Conservation (phyloP, 53 echinoderm and acorn worm species). For the Astropecten irregularis region DNA sequence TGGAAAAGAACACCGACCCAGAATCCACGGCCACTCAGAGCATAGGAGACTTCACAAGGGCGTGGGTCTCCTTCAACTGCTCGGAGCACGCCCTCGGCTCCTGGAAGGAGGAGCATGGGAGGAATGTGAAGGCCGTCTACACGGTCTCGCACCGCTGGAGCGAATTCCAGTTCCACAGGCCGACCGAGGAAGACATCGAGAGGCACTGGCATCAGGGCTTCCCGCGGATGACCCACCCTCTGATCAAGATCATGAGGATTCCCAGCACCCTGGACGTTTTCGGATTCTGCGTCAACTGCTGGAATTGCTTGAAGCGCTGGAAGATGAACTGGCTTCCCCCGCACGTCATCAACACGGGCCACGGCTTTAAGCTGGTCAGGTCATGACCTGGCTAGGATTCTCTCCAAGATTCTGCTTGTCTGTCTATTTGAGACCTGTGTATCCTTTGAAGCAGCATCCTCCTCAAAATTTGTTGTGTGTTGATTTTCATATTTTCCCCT, state of each 20-base stretch:
- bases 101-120: slow-evolving; percentile 79
- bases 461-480: too few species aligned
- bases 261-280: slow-evolving; percentile 70
- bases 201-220: slow-evolving; percentile 94
- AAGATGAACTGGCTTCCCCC: slow-evolving; percentile 98
- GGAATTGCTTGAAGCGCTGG: slow-evolving; percentile 77
- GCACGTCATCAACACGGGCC: slow-evolving; percentile 83
- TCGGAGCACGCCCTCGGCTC: slow-evolving; percentile 61
- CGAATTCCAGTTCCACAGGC: slow-evolving; percentile 90
- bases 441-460: too few species aligned
- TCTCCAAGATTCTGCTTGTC: background rate
- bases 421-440: background rate
- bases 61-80: slow-evolving; percentile 96
- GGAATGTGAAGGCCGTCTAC: slow-evolving; percentile 78
- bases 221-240: slow-evolving; percentile 76
- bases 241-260: slow-evolving; percentile 79
- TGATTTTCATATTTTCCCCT: too few species aligned
- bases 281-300: slow-evolving; percentile 62
- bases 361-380: slow-evolving; percentile 94
- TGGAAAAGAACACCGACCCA: slow-evolving; percentile 81
- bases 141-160: slow-evolving; percentile 79
- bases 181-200: slow-evolving; percentile 90
- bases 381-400: slow-evolving; percentile 51
- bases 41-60: slow-evolving; percentile 92
- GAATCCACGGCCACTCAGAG: slow-evolving; percentile 69